Conservation (phyloP, 2,888 invertebrate genomes). For the Pilophorus perplexus region DNA sequence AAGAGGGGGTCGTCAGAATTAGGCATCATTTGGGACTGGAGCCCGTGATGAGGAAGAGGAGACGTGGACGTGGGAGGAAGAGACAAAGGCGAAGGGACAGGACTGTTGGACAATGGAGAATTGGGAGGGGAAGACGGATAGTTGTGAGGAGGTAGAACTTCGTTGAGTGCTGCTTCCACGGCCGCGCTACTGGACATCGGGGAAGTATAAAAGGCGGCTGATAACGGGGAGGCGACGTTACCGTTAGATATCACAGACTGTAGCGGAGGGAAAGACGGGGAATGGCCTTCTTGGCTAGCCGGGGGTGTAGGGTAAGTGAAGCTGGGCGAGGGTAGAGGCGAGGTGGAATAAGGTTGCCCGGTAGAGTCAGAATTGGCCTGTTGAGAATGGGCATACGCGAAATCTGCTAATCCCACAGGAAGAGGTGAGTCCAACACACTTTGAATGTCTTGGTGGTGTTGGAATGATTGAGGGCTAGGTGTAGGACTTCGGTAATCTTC, state of each 20-base stretch:
- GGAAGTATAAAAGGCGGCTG: constrained; percentile 78
- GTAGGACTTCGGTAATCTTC: constrained; percentile 55
- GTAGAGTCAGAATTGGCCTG: constrained; percentile 53
- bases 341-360: constrained; percentile 51
- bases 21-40: constrained; percentile 81
- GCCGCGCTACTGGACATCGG: constrained; percentile 84
- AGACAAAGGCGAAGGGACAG: constrained; percentile 62
- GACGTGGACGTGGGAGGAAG: constrained; percentile 53
- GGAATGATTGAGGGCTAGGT: constrained; percentile 48
- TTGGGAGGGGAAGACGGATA: constrained; percentile 56
- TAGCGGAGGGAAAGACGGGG: constrained; percentile 56
- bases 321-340: constrained; percentile 61
- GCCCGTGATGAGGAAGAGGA: constrained; percentile 55
- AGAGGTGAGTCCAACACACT: constrained; percentile 74
- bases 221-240: constrained; percentile 74
- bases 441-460: constrained; percentile 68
- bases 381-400: constrained; percentile 62
- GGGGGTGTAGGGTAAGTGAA: constrained; percentile 84
- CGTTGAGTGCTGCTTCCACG: constrained; percentile 80
- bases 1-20: constrained; percentile 82
- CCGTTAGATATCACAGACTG: constrained; percentile 54
- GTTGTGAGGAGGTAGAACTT: constrained; percentile 64
- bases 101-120: constrained; percentile 58
- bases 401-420: constrained; percentile 77
- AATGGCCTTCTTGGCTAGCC: constrained; percentile 79